These are phyloP conservation scores for Crocuta crocuta DNA, from an alignment of 2,113 vertebrate genomes.

Conservation along the genomic window DNA sequence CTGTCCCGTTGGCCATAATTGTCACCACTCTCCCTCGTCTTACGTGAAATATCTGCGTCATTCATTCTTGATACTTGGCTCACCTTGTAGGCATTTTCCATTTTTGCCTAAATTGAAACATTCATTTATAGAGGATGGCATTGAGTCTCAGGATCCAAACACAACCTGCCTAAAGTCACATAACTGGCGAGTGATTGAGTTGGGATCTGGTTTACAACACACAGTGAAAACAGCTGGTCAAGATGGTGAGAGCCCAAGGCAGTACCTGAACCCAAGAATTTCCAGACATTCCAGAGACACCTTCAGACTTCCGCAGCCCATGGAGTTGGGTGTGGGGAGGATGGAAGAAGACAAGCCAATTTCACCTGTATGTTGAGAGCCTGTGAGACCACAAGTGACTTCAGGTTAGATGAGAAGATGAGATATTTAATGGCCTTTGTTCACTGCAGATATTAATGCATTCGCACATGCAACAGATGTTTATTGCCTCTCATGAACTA, in stretches of 20 bases:
- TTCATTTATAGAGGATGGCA: background rate
- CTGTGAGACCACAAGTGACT: background rate
- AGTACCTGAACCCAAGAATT: background rate
- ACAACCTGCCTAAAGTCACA: background rate
- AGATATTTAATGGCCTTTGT: background rate
- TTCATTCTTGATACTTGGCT: background rate
- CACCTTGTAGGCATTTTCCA: background rate
- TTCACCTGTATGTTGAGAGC: background rate
- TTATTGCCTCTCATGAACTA: background rate
- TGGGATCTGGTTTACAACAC: background rate
- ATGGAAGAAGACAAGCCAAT: background rate
- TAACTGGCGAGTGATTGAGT: too few species aligned
- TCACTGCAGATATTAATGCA: background rate
- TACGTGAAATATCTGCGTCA: accelerated
- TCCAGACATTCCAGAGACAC: background rate
- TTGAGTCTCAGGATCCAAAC: background rate
- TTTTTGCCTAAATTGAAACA: background rate
- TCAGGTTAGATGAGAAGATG: background rate
- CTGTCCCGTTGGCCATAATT: background rate
- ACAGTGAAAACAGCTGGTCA: accelerated
- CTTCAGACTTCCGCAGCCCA: background rate
- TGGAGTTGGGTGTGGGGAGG: background rate
- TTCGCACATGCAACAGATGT: background rate
- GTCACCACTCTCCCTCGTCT: background rate
- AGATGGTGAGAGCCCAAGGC: background rate